Evolutionary conservation across 2,113 vertebrate species (phyloP), one percentile per base, ranked within the genome.

Genomic region (Labrus mixtus): DNA sequence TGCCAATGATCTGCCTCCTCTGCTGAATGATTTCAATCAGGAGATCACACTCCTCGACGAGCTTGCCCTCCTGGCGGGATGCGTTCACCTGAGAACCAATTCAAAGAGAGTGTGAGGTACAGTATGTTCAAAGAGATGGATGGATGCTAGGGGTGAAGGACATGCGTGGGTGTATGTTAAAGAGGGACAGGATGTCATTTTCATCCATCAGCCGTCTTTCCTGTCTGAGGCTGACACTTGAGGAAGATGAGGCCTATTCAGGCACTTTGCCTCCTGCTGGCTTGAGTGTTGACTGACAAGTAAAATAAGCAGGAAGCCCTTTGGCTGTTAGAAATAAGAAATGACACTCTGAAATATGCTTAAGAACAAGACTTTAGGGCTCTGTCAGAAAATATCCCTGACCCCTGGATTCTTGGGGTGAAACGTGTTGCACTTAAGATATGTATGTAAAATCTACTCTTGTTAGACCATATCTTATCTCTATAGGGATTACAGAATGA

Each of bases 11-110:
- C 86, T 98, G 97, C 83, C 96, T 91, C 88, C 98, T 96, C 92
- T 99, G 97, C 84, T 98, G 98, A 81, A 99, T 97, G 82, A 99
- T 98, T 91, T 98, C 97, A 79, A 99, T 98, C 72, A 99, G 95
- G 71, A 96, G 85, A 76, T 99, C 97, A 37, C 98, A 99, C 91
- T 99, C 98, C 65, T 99, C 98, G 87, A 97, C 90, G 71, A 99
- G 84, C 85, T 98, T 99, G 48, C 94, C 95, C 94, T 99, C 98
- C 89, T 99, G 98, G 46, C 96, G 95, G 22, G 97, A 96, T 12
- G 97, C 97, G 15, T 99, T 99, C 78, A 97, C 96, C 98, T 99
- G 84, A 83, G 54, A 75, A 76, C 19, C 62, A 78, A 65, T 76
- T 48, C 50, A 65, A 1, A 59, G 5, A 55, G 15, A 45, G 55